Conservation (phyloP, 2,797 vertebrate species). For the Silurus lanzhouensis region DNA sequence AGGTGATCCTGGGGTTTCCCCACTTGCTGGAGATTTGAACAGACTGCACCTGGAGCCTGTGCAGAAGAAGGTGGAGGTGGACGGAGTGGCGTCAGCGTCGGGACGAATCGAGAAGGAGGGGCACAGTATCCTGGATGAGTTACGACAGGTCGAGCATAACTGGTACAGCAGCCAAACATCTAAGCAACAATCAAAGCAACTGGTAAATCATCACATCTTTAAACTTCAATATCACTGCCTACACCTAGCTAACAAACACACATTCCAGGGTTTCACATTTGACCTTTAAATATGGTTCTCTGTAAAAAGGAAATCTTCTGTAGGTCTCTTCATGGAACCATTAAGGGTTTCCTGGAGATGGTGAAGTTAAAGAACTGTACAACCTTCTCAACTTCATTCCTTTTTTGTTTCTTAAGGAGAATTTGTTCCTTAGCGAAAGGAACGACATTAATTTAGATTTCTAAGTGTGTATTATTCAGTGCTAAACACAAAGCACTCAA, state of each 20-base stretch:
- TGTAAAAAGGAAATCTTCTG: background rate
- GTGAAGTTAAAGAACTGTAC: background rate
- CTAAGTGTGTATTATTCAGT: background rate
- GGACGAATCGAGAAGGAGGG: background rate
- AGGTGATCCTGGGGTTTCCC: slow-evolving; percentile 21
- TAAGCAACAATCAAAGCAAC: slow-evolving; percentile 10
- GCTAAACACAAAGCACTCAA: no score
- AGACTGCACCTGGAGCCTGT: slow-evolving; percentile 57
- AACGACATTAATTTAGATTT: background rate
- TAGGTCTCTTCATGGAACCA: background rate
- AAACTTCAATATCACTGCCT: background rate
- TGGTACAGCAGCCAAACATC: slow-evolving; percentile 11
- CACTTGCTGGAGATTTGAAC: slow-evolving; percentile 54
- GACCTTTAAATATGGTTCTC: background rate
- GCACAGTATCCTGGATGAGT: slow-evolving; percentile 30
- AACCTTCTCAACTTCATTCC: background rate
- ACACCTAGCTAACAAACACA: background rate
- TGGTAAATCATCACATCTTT: background rate
- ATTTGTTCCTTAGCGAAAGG: no score
- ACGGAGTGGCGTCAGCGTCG: background rate
- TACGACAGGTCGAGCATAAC: slow-evolving; percentile 31
- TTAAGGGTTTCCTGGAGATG: background rate
- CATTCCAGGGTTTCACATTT: background rate
- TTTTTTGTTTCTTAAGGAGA: background rate
- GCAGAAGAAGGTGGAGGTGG: background rate